Conservation (phyloP, 2,888 invertebrate species). For the Phorcus lineatus region DNA sequence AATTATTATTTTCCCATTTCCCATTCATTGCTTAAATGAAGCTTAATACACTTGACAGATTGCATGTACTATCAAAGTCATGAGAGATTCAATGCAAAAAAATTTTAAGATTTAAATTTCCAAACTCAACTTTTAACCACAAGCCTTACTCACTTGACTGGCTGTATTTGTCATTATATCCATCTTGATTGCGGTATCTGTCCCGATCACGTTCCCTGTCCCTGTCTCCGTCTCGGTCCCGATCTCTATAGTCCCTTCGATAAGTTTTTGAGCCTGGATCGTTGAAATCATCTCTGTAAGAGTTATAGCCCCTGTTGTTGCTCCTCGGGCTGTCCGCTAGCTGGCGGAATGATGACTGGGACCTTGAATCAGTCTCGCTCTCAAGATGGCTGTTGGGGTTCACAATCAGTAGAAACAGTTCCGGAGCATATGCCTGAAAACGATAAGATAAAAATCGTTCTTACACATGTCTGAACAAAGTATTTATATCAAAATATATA, state of each 20-base stretch:
- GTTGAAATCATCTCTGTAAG: slow-evolving; percentile 19
- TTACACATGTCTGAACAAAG: too few species aligned
- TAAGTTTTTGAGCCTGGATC: slow-evolving; percentile 13
- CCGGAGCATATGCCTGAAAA: slow-evolving; percentile 68
- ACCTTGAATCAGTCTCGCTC: slow-evolving; percentile 53
- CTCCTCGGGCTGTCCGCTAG: not conserved
- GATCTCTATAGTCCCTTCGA: not conserved
- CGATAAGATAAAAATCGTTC: too few species aligned
- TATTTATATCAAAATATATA: too few species aligned
- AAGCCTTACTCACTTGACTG: not conserved
- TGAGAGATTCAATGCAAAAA: too few species aligned
- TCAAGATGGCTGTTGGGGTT: slow-evolving; percentile 51
- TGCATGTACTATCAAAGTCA: too few species aligned
- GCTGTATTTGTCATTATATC: not conserved
- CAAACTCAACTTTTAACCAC: too few species aligned
- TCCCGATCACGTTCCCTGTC: too few species aligned
- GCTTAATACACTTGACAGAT: too few species aligned
- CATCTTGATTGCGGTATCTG: not conserved
- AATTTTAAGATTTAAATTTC: too few species aligned
- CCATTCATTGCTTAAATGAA: too few species aligned
- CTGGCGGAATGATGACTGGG: slow-evolving; percentile 36
- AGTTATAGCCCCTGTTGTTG: slow-evolving; percentile 20
- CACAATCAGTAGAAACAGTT: slow-evolving; percentile 68
- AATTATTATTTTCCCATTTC: too few species aligned
- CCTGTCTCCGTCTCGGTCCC: too few species aligned